A percentile compares a stretch with the other conserved stretches of the same genome.
These are phyloP conservation scores for Columba janthina DNA, from an alignment of 2,113 vertebrate species.

Conservation along the genomic window DNA sequence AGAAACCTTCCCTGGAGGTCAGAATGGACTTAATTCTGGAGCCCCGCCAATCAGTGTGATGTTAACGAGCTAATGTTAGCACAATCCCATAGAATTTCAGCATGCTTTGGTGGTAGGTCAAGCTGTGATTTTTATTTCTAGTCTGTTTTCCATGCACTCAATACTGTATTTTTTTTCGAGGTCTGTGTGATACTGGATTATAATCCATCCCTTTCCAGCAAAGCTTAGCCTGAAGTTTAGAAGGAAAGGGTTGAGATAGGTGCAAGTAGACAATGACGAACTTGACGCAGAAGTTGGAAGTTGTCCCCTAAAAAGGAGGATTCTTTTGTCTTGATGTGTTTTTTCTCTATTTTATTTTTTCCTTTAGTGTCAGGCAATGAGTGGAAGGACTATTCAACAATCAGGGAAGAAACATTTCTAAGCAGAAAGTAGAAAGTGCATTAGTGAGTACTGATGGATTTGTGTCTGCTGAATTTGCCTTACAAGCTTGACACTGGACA, in stretches of 20 bases:
- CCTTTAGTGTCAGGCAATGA: not conserved
- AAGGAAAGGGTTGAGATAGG: not conserved
- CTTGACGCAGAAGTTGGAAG: not conserved
- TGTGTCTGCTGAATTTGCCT: not conserved
- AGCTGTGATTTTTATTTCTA: not conserved
- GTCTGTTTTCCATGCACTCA: not conserved
- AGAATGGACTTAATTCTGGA: not conserved
- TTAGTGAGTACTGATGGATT: not conserved
- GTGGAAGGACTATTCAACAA: not conserved
- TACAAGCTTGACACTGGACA: not conserved
- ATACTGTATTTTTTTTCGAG: not conserved
- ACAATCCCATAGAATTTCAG: not conserved
- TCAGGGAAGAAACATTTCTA: not conserved
- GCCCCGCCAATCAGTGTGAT: fast-evolving
- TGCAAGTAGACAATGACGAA: not conserved
- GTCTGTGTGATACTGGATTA: not conserved
- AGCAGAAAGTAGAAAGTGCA: not conserved
- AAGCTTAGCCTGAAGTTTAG: not conserved
- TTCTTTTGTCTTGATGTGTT: not conserved
- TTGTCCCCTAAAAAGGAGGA: not conserved
- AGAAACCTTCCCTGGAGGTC: not conserved
- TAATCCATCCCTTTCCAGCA: not conserved
- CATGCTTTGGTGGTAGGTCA: not conserved
- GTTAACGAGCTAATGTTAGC: not conserved
- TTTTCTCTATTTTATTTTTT: not conserved